Evolutionary conservation across 1,140 invertebrate genomes (phyloP).

Genomic region (Danaus melanippus): DNA sequence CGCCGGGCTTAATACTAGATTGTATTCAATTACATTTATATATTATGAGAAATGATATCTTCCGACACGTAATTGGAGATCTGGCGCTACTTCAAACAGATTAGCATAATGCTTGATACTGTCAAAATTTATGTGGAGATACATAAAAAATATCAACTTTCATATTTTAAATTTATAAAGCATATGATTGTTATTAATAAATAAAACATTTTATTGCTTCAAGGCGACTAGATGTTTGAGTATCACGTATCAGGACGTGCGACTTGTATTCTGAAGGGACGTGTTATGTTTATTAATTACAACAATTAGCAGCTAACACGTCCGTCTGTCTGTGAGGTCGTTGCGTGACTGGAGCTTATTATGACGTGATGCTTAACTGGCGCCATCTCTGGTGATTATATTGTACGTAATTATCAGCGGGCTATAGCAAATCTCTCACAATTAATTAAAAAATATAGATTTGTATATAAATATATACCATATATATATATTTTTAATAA

Average conservation of each 20-base stretch:
- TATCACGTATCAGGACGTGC: too few relatives aligned
- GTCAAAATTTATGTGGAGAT: conserved; percentile 7
- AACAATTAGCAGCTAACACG: conserved; percentile 36
- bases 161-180: conserved; percentile 1
- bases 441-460: too few relatives aligned
- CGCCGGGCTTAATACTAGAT: conserved; percentile 10
- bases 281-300: conserved; percentile 29
- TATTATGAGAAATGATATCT: conserved; percentile 17
- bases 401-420: conserved; percentile 3
- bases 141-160: conserved; percentile 13
- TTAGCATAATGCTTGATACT: conserved; percentile 11
- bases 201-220: background rate
- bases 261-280: too few relatives aligned
- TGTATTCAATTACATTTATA: conserved; percentile 23
- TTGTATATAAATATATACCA: too few relatives aligned
- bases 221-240: conserved; percentile 4
- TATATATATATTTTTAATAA: too few relatives aligned
- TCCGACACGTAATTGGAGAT: conserved; percentile 14
- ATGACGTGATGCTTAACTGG: conserved; percentile 26
- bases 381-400: conserved; percentile 27
- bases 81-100: conserved; percentile 8
- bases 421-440: background rate
- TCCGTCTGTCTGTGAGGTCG: conserved; percentile 42
- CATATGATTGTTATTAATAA: too few relatives aligned
- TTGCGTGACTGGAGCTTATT: conserved; percentile 49